phyloP scores from a whole-genome alignment of 1,140 invertebrate genomes.

The Dolichoris vasculosae region DNA sequence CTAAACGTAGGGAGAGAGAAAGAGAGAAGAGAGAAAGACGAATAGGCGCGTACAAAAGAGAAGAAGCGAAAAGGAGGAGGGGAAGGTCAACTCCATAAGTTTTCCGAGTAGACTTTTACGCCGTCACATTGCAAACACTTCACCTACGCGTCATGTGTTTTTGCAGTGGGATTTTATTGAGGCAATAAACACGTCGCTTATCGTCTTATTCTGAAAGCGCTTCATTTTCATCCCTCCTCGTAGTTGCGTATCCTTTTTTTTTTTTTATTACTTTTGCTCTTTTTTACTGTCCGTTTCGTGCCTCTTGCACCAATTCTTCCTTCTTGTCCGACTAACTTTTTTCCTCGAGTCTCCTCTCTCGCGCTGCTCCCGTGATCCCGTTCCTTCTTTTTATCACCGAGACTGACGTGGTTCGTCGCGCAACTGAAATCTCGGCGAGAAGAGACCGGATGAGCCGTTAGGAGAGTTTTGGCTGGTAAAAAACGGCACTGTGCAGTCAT shows the following conservation, averaged over 20 bases:
- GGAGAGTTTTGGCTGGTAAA: not conserved
- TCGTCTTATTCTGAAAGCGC: slow-evolving; percentile 34
- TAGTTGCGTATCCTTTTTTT: not conserved
- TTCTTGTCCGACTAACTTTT: not conserved
- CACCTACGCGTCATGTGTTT: slow-evolving; percentile 36
- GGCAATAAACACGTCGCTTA: slow-evolving; percentile 49
- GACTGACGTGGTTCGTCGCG: slow-evolving; percentile 34
- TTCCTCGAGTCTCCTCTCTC: not conserved
- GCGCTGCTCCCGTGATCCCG: not conserved
- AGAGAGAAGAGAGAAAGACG: not conserved
- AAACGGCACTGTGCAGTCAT: not conserved
- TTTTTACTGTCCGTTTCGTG: not conserved
- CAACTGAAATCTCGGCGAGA: slow-evolving; percentile 29
- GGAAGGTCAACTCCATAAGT: slow-evolving; percentile 51
- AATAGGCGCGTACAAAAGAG: not conserved
- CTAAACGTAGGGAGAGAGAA: not conserved
- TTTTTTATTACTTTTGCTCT: slow-evolving; percentile 22
- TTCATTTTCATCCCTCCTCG: slow-evolving; percentile 43
- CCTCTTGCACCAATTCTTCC: not conserved
- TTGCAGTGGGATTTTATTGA: slow-evolving; percentile 40
- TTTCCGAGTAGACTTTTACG: slow-evolving; percentile 44
- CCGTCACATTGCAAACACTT: slow-evolving; percentile 49
- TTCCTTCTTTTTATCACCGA: slow-evolving; percentile 28
- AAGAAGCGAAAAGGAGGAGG: slow-evolving; percentile 1
- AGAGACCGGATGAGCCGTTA: slow-evolving; percentile 9